A percentile compares a stretch with the other conserved stretches of the same genome.
Conservation (phyloP, 30 jellyfish, hydroid and myxozoan species). For the Mastigias papua region DNA sequence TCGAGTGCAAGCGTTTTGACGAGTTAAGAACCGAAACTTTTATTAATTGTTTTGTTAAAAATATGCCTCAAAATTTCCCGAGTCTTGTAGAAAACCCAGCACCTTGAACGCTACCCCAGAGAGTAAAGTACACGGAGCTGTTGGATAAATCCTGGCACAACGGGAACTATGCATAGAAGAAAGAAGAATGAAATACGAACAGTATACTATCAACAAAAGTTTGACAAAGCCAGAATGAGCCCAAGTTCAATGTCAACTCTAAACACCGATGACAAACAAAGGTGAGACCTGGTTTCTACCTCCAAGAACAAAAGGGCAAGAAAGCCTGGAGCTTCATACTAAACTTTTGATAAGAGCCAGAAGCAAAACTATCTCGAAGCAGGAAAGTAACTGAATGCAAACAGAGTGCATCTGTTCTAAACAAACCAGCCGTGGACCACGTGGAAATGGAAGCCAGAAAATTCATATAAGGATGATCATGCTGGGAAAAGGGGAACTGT, state of each 20-base stretch:
- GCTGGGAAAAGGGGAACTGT: background rate
- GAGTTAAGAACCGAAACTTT: too few species aligned
- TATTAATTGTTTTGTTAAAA: too few species aligned
- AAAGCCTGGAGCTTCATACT: background rate
- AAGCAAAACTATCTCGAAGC: background rate
- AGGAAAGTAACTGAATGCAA: background rate
- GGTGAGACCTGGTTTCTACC: background rate
- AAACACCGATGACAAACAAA: background rate
- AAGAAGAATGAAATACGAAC: slow-evolving; percentile 6
- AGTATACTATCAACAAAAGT: background rate
- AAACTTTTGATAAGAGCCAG: background rate
- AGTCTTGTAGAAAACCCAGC: too few species aligned
- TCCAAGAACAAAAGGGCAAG: background rate
- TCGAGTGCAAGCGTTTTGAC: too few species aligned
- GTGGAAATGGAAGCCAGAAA: background rate
- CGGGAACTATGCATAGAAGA: background rate
- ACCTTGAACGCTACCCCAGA: too few species aligned
- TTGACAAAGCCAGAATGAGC: background rate
- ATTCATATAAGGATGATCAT: background rate
- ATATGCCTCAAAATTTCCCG: too few species aligned
- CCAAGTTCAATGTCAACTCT: background rate
- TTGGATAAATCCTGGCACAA: slow-evolving; percentile 14
- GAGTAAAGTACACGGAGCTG: too few species aligned
- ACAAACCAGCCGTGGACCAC: background rate
- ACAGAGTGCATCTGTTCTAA: background rate